Base-by-base conservation (phyloP, 1,140 invertebrate species). In the Zaprionus lachaisei region DNA sequence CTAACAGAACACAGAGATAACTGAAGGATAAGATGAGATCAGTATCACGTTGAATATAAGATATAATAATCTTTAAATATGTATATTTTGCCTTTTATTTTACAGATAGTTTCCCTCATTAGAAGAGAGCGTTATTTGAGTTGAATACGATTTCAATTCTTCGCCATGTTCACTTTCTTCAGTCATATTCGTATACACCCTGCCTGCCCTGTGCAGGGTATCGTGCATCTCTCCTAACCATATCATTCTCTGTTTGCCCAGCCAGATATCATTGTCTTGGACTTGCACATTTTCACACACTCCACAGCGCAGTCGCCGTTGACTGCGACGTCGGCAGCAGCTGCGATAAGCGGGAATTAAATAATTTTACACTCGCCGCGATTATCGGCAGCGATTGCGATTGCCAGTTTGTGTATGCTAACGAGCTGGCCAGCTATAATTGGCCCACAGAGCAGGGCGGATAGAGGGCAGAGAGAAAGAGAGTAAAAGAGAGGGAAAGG, bases 341-440 rank as follows among this genome's bases (percentile, higher is more conserved):
- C 78, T 79, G 79, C 72, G 85, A 90, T 90, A 90, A 90, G 85
- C 85, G 73, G 73, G 85, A 90, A 90, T 90, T 90, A 90, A 90
- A 90, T 90, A 90, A 90, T 90, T 90, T 90, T 90, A 90, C 85
- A 90, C 85, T 82, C 86, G 71, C 80, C 64, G 86, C 85, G 85
- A 90, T 90, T 90, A 90, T 90, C 85, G 85, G 85, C 83, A 54
- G 83, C 83, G 83, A 86, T 86, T 86, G 77, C 81, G 81, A 85
- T 89, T 89, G 85, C 72, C 69, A 81, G 76, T 89, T 84, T 83
- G 85, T 89, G 80, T 90, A 90, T 91, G 85, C 85, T 90, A 90
- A 90, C 85, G 85, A 89, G 85, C 85, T 81, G 69, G 76, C 85
- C 47, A 24, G 78, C 81, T 84, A 89, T 89, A 89, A 89, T 89